A percentile compares a stretch with the other conserved stretches of the same genome.
Evolutionary conservation across 2,113 vertebrate species (phyloP).

Genomic region (Microcebus lehilahytsara): DNA sequence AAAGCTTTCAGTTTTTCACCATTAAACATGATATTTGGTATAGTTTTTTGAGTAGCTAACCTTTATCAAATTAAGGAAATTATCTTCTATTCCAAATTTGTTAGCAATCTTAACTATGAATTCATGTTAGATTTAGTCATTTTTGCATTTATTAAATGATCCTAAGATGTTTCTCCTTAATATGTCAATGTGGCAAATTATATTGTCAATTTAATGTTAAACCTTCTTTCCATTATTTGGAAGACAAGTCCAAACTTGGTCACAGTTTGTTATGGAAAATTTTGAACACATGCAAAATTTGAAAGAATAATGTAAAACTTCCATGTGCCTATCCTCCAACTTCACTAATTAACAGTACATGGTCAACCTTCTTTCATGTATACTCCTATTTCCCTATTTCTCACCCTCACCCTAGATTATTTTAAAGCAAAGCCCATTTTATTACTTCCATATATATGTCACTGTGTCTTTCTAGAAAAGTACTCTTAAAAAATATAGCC

Average conservation of each 20-base stretch:
- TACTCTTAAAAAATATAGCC: background rate
- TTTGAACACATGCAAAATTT: background rate
- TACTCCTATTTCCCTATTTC: background rate
- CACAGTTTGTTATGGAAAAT: background rate
- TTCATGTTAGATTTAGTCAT: background rate
- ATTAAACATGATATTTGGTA: background rate
- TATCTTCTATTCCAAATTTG: background rate
- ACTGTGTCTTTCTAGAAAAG: background rate
- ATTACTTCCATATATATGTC: no score
- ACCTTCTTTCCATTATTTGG: background rate
- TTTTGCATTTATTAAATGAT: background rate
- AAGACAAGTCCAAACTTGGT: background rate
- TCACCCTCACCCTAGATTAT: background rate
- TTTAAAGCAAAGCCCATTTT: background rate
- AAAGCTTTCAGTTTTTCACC: background rate
- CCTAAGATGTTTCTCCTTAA: background rate
- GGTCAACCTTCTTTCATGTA: background rate
- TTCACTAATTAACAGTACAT: background rate
- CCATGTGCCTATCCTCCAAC: background rate
- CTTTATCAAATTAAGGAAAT: background rate
- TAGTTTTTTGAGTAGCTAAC: background rate
- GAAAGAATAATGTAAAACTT: background rate
- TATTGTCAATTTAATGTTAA: background rate
- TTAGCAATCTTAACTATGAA: background rate
- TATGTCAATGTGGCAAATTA: background rate